Base-by-base conservation (phyloP, 1,140 invertebrate genomes). In the Drosophila cardini region DNA sequence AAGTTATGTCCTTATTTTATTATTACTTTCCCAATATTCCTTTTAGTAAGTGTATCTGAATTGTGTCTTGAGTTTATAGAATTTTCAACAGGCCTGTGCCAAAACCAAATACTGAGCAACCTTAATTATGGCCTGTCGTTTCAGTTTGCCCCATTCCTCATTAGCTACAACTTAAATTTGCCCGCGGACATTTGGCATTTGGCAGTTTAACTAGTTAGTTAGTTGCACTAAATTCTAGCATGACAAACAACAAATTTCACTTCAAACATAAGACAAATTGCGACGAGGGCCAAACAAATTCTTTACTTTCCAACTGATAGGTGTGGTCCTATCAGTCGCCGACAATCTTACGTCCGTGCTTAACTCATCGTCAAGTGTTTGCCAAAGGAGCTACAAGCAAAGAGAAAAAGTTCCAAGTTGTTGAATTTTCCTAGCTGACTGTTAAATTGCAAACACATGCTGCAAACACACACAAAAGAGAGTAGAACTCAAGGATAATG, bases 221-320 rank as follows among this genome's bases (percentile, higher is more conserved):
- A 65, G 76, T 16, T 74, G 69, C 82, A 87, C 87, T 79, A 78
- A 87, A 79, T 83, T 76, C 45, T 42, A 38, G 57, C 79, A 71
- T 74, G 79, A 84, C 84, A 87, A 80, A 89, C 83, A 87, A 76
- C 84, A 83, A 87, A 87, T 87, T 87, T 86, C 73, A 87, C 84
- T 84, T 87, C 84, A 89, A 87, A 89, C 84, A 89, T 89, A 87
- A 89, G 83, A 87, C 84, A 87, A 87, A 87, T 87, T 87, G 84
- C 84, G 63, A 55, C 69, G 62, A 73, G 83, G 72, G 50, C 58
- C 72, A 72, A 26, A 62, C 38, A 63, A 79, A 70, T 87, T 86
- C 68, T 76, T 69, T 18, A 45, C 38, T 43, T 10, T 26, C 21
- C 21, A 26, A 26, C 21, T 26, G 21, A 5, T 26, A 5, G 32